A percentile compares a stretch with the other conserved stretches of the same genome.
These are phyloP conservation scores for Danio jaintianensis DNA, from an alignment of 2,797 vertebrate species.

Conservation along the genomic window DNA sequence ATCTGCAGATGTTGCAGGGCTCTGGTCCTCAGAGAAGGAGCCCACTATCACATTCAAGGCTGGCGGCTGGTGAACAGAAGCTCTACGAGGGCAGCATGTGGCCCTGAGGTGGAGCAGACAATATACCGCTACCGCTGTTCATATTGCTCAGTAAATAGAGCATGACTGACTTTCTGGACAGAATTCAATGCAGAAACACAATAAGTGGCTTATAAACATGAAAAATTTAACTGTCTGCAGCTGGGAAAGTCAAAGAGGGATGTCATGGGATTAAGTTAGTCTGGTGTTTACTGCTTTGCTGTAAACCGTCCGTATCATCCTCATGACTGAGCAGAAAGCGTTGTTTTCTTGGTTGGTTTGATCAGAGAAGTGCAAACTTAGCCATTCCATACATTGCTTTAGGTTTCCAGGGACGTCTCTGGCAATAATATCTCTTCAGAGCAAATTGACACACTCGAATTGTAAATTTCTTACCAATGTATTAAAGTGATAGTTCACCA, in stretches of 20 bases:
- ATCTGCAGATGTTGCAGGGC: constrained; percentile 52
- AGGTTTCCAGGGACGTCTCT: constrained; percentile 5
- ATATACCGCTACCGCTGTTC: constrained; percentile 30
- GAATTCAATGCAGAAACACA: constrained; percentile 40
- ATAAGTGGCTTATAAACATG: constrained; percentile 44
- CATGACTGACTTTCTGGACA: constrained; percentile 47
- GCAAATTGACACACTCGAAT: constrained; percentile 22
- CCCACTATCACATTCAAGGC: constrained; percentile 50
- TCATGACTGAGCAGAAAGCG: constrained; percentile 35
- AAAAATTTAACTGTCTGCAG: constrained; percentile 30
- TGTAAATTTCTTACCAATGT: constrained; percentile 8
- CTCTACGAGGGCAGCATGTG: constrained; percentile 37
- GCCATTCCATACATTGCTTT: constrained; percentile 15
- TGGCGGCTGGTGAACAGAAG: constrained; percentile 36
- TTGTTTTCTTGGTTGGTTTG: constrained; percentile 12
- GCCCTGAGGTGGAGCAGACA: constrained; percentile 39
- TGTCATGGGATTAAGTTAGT: constrained; percentile 38
- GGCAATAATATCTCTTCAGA: neutral
- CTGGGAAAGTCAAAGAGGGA: constrained; percentile 16
- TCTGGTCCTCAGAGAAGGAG: constrained; percentile 39
- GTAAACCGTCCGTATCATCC: constrained; percentile 45
- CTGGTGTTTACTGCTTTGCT: constrained; percentile 32
- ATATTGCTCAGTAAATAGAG: constrained; percentile 43
- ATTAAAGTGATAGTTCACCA: neutral
- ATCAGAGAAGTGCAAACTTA: constrained; percentile 24